These are phyloP conservation scores for Bovichtus diacanthus DNA, from an alignment of 2,797 vertebrate genomes.

Conservation along the genomic window DNA sequence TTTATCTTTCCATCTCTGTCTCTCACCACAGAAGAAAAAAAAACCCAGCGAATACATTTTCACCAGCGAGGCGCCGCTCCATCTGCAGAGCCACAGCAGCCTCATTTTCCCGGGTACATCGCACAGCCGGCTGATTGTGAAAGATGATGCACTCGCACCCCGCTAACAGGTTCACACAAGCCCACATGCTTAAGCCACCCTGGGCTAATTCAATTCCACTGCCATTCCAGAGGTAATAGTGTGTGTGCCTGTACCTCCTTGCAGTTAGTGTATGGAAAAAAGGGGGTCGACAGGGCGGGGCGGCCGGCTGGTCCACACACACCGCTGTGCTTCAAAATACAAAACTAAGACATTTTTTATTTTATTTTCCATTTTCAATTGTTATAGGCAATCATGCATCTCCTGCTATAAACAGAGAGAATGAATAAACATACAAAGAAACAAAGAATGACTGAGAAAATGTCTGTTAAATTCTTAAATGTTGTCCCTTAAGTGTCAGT, in stretches of 20 bases:
- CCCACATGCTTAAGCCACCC: constrained; percentile 80
- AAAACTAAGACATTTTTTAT: constrained; percentile 6
- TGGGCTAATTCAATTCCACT: constrained; percentile 76
- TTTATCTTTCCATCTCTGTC: constrained; percentile 17
- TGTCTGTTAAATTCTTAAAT: background rate
- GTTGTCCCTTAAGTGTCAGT: background rate
- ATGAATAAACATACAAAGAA: background rate
- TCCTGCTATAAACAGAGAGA: background rate
- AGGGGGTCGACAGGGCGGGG: constrained; percentile 42
- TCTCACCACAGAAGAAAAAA: constrained; percentile 10
- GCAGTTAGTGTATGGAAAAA: constrained; percentile 38
- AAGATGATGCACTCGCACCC: constrained; percentile 77
- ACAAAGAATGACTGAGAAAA: background rate
- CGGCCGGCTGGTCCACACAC: constrained; percentile 1
- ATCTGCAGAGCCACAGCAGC: constrained; percentile 71
- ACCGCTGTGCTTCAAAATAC: constrained; percentile 12
- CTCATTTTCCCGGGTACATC: constrained; percentile 67
- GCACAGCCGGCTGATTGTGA: constrained; percentile 75
- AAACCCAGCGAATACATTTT: constrained; percentile 58
- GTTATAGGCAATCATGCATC: background rate
- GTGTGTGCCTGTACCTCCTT: constrained; percentile 50
- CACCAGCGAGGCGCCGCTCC: constrained; percentile 63
- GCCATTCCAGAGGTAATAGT: constrained; percentile 70
- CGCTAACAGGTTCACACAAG: constrained; percentile 77
- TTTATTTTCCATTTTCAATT: background rate